These are phyloP conservation scores for Triplophysa bombifrons DNA, from an alignment of 2,797 vertebrate genomes.

Conservation along the genomic window DNA sequence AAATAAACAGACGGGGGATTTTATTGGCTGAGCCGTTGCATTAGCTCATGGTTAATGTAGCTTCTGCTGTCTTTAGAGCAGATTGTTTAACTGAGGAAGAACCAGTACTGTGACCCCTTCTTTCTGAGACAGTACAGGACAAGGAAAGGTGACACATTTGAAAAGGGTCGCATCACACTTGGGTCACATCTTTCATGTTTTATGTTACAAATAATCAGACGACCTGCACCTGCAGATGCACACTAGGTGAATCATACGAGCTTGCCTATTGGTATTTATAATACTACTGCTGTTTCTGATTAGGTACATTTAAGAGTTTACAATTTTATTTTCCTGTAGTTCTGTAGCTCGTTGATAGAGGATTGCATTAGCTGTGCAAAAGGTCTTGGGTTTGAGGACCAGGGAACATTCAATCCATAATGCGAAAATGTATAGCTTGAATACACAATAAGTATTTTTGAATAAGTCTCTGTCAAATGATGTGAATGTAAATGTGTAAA, in stretches of 20 bases:
- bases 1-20: slow-evolving; percentile 13
- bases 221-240: background rate
- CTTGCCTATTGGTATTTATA: background rate
- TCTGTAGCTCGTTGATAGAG: too few relatives aligned
- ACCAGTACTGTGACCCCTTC: background rate
- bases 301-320: background rate
- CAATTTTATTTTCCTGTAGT: too few relatives aligned
- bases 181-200: background rate
- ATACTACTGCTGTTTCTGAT: background rate
- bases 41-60: slow-evolving; percentile 1
- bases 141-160: background rate
- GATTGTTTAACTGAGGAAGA: background rate
- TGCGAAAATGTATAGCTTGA: too few relatives aligned
- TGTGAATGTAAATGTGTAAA: too few relatives aligned
- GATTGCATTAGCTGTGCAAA: too few relatives aligned
- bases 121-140: background rate
- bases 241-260: background rate
- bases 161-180: background rate
- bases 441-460: too few relatives aligned
- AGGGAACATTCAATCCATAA: too few relatives aligned
- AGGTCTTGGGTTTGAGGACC: too few relatives aligned
- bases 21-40: slow-evolving; percentile 19
- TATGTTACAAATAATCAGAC: background rate
- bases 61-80: slow-evolving; percentile 3
- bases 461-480: too few relatives aligned